Evolutionary conservation across 2,113 vertebrate genomes (phyloP).

Genomic region (Romanogobio albipinnatus): DNA sequence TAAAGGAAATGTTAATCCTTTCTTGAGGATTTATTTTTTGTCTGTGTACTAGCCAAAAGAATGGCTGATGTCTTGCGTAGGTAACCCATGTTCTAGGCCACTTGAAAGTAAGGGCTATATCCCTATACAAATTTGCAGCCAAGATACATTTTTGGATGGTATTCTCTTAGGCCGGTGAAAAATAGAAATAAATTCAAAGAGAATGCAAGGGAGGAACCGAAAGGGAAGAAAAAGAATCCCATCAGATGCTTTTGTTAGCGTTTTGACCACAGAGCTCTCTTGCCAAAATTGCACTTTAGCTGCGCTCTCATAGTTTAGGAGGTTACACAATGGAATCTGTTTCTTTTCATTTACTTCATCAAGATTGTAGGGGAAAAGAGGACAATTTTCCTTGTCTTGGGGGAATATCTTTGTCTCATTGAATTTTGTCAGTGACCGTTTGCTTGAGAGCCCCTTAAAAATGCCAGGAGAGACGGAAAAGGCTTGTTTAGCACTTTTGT

Average conservation of each 20-base stretch:
- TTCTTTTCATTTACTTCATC: constrained; percentile 70
- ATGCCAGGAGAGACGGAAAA: not conserved
- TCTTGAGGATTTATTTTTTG: not conserved
- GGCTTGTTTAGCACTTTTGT: constrained; percentile 17
- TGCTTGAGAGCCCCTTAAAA: constrained; percentile 26
- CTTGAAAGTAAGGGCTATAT: not conserved
- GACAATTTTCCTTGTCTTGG: constrained; percentile 36
- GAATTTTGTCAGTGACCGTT: constrained; percentile 54
- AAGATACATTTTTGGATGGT: constrained; percentile 16
- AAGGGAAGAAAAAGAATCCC: constrained; percentile 48
- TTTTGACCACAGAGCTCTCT: constrained; percentile 66
- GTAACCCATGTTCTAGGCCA: not conserved
- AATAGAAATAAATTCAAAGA: constrained; percentile 41
- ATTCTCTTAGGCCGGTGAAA: constrained; percentile 33
- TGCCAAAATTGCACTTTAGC: constrained; percentile 75
- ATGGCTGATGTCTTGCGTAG: not conserved
- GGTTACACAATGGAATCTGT: constrained; percentile 64
- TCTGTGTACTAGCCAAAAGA: not conserved
- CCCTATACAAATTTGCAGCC: not conserved
- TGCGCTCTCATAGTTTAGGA: constrained; percentile 69
- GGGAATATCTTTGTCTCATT: constrained; percentile 52
- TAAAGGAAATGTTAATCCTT: not conserved
- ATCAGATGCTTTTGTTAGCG: constrained; percentile 49
- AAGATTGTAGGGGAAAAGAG: constrained; percentile 35
- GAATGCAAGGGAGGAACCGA: constrained; percentile 37